A percentile compares a stretch with the other conserved stretches of the same genome.
phyloP scores from a whole-genome alignment of 2,797 vertebrate genomes.

The Alauda arvensis region DNA sequence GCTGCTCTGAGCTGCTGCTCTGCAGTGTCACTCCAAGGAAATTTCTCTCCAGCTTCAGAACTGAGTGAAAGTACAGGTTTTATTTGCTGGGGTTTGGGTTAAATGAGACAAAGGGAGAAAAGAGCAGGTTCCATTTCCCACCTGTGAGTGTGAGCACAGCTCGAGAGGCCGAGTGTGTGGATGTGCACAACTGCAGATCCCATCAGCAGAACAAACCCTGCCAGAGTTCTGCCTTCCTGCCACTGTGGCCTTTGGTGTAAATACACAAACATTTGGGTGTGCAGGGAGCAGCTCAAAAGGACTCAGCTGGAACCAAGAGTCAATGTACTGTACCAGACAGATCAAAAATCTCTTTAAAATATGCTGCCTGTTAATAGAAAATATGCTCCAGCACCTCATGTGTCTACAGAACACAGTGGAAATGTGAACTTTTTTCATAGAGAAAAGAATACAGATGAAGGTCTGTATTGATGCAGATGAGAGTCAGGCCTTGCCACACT shows the following conservation, averaged over 20 bases:
- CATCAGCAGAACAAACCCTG: neutral
- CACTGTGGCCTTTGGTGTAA: neutral
- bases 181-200: neutral
- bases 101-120: neutral
- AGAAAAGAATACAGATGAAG: neutral
- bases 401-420: neutral
- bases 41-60: neutral
- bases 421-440: neutral
- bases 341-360: neutral
- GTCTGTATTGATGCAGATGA: neutral
- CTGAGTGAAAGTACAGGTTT: neutral
- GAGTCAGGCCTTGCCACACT: neutral
- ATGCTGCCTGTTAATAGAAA: neutral
- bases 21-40: neutral
- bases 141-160: neutral
- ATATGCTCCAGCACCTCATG: accelerated
- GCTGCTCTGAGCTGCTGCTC: neutral
- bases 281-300: neutral
- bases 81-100: neutral
- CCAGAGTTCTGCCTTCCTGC: neutral
- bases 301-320: neutral
- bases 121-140: neutral
- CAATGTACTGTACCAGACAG: neutral
- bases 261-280: neutral
- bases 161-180: neutral